Evolutionary conservation across 1,140 invertebrate species (phyloP), one percentile per base, ranked within the genome.

Genomic region (Charaxes varanes): DNA sequence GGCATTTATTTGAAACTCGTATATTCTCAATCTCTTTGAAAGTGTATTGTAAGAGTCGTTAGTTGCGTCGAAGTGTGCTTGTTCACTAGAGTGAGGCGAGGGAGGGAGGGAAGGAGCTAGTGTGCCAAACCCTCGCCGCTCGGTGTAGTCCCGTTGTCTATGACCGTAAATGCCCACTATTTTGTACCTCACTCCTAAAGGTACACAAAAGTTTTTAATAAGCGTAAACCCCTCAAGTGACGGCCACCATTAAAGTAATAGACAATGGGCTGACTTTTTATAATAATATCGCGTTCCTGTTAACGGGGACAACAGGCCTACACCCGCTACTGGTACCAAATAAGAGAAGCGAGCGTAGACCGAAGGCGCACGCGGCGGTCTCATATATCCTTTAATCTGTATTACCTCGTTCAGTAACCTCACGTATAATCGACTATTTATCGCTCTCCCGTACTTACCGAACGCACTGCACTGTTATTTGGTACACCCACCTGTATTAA

Each of bases 401-500:
- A 74, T 76, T 79, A 79, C 72, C 72, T 76, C 72, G 69, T 69
- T 63, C 53, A 63, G 51, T 73, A 78, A 78, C 74, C 73, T 77
- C 77, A 77, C 62, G 42, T 71, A 56, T 66, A 53, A 62, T 65
- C 59, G 56, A 64, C 59, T 72, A 68, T 65, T 67, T 66, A 72
- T 69, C 58, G 66, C 46, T 69, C 40, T 51, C 45, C 64, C 62
- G 78, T 82, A 82, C 78, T 82, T 82, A 82, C 54, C 53, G 51
- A 62, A 63, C 61, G 65, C 72, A 67, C 71, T 73, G 74, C 74
- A 76, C 77, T 79, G 68, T 79, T 82, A 79, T 79, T 82, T 79
- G 77, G 77, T 79, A 82, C 77, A 79, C 69, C 64, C 53, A 55
- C 56, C 57, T 52, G 49, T 66, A 58, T 66, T 54, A 62, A 67